Conservation (phyloP, 2,797 vertebrate genomes). For the Neoniphon sammara region DNA sequence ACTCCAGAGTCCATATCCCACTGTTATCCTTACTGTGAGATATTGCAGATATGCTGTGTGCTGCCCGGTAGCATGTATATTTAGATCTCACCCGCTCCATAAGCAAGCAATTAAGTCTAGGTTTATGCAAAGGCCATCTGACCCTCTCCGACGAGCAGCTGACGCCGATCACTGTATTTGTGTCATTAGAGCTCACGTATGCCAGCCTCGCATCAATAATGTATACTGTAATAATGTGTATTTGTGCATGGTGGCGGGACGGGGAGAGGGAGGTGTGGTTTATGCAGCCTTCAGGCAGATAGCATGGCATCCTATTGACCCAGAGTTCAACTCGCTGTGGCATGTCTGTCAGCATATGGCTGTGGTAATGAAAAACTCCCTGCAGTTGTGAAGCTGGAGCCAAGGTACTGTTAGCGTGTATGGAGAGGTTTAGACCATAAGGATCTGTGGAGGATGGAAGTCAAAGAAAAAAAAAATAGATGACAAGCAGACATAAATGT, state of each 20-base stretch:
- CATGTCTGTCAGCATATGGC: slow-evolving; percentile 48
- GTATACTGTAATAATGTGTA: slow-evolving; percentile 25
- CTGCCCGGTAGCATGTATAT: slow-evolving; percentile 26
- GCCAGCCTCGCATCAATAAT: slow-evolving; percentile 31
- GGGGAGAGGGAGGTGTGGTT: slow-evolving; percentile 10
- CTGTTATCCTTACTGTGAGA: slow-evolving; percentile 36
- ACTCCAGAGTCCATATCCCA: background rate
- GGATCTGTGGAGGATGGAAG: slow-evolving; percentile 6
- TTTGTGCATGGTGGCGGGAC: slow-evolving; percentile 5
- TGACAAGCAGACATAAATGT: slow-evolving; percentile 4
- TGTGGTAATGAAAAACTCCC: slow-evolving; percentile 38
- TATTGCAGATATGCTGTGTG: slow-evolving; percentile 22
- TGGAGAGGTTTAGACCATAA: slow-evolving; percentile 24
- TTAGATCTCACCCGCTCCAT: slow-evolving; percentile 35
- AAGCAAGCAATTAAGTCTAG: slow-evolving; percentile 35
- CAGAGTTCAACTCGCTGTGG: slow-evolving; percentile 39
- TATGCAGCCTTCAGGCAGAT: slow-evolving; percentile 42
- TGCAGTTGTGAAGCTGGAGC: slow-evolving; percentile 41
- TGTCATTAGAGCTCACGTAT: slow-evolving; percentile 20
- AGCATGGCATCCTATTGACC: slow-evolving; percentile 49
- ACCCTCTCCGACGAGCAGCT: slow-evolving; percentile 46
- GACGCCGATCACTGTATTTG: slow-evolving; percentile 36
- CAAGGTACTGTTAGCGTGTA: slow-evolving; percentile 25
- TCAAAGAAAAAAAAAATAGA: slow-evolving; percentile 1
- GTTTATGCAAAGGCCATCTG: slow-evolving; percentile 15